Conservation (phyloP, 2,113 vertebrate genomes). For the Sebastes schlegelii region DNA sequence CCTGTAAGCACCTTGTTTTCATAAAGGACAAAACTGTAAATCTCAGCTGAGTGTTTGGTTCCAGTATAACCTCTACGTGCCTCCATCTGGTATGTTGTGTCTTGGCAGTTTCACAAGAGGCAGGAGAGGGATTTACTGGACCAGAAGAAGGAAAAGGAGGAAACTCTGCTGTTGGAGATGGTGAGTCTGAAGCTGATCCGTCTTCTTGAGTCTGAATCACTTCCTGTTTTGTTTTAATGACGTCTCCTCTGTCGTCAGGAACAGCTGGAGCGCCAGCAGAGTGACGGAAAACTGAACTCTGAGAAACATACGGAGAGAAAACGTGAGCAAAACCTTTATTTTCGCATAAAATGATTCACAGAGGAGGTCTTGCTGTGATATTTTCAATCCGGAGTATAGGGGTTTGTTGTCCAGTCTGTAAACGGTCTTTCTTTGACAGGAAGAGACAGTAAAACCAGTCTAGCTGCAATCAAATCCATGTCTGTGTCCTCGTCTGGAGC, state of each 20-base stretch:
- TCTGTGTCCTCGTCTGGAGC: slow-evolving; percentile 86
- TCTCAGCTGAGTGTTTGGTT: background rate
- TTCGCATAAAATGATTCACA: background rate
- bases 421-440: slow-evolving; percentile 76
- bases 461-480: slow-evolving; percentile 85
- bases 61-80: background rate
- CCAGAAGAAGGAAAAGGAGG: slow-evolving; percentile 94
- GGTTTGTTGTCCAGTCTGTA: background rate
- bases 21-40: background rate
- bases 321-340: slow-evolving; percentile 45
- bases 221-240: background rate
- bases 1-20: slow-evolving; percentile 57
- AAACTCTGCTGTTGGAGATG: slow-evolving; percentile 93
- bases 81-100: background rate
- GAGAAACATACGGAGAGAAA: slow-evolving; percentile 62
- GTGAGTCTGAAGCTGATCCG: slow-evolving; percentile 72
- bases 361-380: background rate
- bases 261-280: slow-evolving; percentile 71
- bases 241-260: slow-evolving; percentile 48
- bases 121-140: slow-evolving; percentile 90
- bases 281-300: slow-evolving; percentile 44
- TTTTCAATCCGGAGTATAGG: background rate
- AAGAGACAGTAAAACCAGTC: slow-evolving; percentile 89
- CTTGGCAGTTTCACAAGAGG: slow-evolving; percentile 89
- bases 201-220: background rate